Evolutionary conservation across 2,113 vertebrate species (phyloP).

Genomic region (Pseudopodoces humilis): DNA sequence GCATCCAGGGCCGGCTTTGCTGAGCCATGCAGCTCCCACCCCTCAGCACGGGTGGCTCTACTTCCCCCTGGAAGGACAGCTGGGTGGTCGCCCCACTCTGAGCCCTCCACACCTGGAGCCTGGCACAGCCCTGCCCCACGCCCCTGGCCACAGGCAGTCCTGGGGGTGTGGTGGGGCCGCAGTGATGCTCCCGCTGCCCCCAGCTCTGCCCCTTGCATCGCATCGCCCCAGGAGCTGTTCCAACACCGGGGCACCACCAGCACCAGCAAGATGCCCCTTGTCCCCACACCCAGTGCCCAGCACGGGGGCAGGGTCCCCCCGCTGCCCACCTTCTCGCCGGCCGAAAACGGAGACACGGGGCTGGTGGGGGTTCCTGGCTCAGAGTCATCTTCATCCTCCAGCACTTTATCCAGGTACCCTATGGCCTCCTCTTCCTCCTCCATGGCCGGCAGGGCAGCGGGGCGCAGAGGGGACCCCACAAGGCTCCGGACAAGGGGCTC

Average conservation of each 20-base stretch:
- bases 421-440: slow-evolving; percentile 89
- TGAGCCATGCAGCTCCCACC: neutral
- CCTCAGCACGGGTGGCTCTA: fast-evolving
- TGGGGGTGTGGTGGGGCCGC: fast-evolving
- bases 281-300: neutral
- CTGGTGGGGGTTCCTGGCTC: slow-evolving; percentile 83
- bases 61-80: neutral
- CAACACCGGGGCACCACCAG: neutral
- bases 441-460: slow-evolving; percentile 63
- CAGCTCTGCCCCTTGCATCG: neutral
- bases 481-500: neutral
- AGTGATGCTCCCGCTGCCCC: neutral
- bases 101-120: neutral
- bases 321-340: slow-evolving; percentile 86
- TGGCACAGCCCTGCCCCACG: neutral
- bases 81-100: fast-evolving
- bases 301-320: neutral
- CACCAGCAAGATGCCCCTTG: neutral
- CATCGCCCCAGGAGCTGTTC: neutral
- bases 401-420: slow-evolving; percentile 90
- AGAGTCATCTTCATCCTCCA: slow-evolving; percentile 90
- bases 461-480: slow-evolving; percentile 54
- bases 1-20: neutral
- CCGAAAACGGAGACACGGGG: slow-evolving; percentile 74
- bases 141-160: neutral